Evolutionary conservation across 1,140 invertebrate genomes (phyloP), one percentile per base, ranked within the genome.

Genomic region (Sitodiplosis mosellana): DNA sequence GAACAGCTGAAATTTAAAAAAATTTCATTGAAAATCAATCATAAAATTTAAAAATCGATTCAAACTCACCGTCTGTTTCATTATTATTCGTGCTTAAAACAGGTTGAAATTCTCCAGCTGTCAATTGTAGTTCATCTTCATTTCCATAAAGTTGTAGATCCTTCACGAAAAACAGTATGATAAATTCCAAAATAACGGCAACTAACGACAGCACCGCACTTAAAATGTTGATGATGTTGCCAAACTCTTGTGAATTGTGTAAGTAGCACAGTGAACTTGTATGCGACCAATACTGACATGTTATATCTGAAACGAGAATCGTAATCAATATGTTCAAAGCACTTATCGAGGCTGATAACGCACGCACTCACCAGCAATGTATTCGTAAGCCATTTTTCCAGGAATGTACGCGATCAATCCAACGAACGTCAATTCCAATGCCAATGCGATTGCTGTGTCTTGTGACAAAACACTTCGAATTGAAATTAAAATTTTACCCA

Each of bases 381-480:
- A 27, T 10, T 27, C 27, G 27, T 27, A 27, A 27, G 27, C 27
- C 27, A 27, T 5, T 27, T 27, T 27, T 10, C 27, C 27, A 1
- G 69, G 69, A 4, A 77, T 53, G 52, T 73, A 70, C 14, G 68
- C 66, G 10, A 77, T 66, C 1, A 78, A 50, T 0, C 67, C 65
- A 2, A 70, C 52, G 14, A 69, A 59, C 40, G 64, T 67, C 27
- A 77, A 53, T 51, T 70, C 68, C 18, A 76, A 70, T n/a, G 69
- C 74, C 51, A 79, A 61, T 0, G 72, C 66, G 19, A 76, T 49
- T 0, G 74, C 60, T 55, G 78, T 79, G 48, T 80, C 76, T 55
- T 71, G 69, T 0, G 59, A 53, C 48, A 66, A 55, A 5, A 74
- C 68, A 22, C 67, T 63, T 52, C 75, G 64, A 11, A 79, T 49